Percentiles rank a stretch among this genome's conserved stretches.
Evolutionary conservation across 1,140 invertebrate genomes (phyloP).

Genomic region (Sweltsa coloradensis): DNA sequence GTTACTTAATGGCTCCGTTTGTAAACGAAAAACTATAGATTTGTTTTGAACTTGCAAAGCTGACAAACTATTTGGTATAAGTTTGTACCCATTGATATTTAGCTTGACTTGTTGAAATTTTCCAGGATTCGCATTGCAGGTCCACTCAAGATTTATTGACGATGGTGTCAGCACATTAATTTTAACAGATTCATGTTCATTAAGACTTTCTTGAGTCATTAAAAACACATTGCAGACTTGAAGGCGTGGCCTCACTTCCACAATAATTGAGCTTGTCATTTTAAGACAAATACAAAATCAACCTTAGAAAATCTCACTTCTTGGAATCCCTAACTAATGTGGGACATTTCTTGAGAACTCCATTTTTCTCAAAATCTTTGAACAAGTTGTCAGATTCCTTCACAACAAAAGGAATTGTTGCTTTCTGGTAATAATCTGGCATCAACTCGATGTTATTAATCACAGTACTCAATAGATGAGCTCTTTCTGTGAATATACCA

Average conservation of each 20-base stretch:
- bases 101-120: not conserved
- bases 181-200: not conserved
- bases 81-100: not conserved
- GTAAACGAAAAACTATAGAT: constrained; percentile 5
- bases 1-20: constrained; percentile 5
- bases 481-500: constrained; percentile 67
- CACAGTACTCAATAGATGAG: constrained; percentile 78
- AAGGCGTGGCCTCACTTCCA: constrained; percentile 11
- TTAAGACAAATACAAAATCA: not conserved
- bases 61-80: constrained; percentile 5
- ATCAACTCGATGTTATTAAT: constrained; percentile 80
- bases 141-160: not conserved
- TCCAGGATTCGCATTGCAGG: not conserved
- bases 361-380: constrained; percentile 24
- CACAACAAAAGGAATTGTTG: constrained; percentile 58
- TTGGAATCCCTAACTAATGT: not conserved
- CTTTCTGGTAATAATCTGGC: constrained; percentile 71
- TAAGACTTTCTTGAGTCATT: not conserved
- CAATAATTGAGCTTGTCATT: constrained; percentile 6
- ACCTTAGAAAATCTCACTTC: not conserved
- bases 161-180: constrained; percentile 3
- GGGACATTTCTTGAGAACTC: constrained; percentile 16
- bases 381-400: constrained; percentile 46
- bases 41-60: constrained; percentile 2
- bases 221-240: constrained; percentile 11